A percentile compares a stretch with the other conserved stretches of the same genome.
These are phyloP conservation scores for Jordanella pulchra DNA, from an alignment of 2,797 vertebrate genomes.

Conservation along the genomic window DNA sequence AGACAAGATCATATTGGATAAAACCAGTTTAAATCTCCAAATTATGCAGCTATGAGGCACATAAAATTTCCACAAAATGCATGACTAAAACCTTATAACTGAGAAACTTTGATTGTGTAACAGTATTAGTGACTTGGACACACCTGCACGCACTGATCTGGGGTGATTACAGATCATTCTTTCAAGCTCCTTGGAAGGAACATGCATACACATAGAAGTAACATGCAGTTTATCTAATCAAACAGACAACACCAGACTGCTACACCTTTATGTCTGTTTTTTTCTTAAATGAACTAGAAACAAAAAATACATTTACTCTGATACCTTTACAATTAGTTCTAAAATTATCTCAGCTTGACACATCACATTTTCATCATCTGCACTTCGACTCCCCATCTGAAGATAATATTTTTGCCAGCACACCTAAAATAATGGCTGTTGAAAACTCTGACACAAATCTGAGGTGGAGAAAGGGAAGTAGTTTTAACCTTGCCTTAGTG, in stretches of 20 bases:
- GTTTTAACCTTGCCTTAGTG: background rate
- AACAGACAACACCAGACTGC: too few species aligned
- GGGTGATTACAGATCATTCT: background rate
- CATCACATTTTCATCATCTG: background rate
- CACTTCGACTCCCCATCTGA: too few species aligned
- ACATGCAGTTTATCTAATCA: background rate
- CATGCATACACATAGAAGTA: background rate
- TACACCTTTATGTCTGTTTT: too few species aligned
- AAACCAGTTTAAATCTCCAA: background rate
- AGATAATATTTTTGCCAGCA: too few species aligned
- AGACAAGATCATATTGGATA: slow-evolving; percentile 17
- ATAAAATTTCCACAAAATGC: background rate
- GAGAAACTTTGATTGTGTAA: background rate
- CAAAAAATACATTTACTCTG: too few species aligned
- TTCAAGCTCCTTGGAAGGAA: background rate
- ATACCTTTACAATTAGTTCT: too few species aligned
- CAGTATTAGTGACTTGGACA: background rate
- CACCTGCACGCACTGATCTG: background rate
- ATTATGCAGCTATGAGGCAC: background rate
- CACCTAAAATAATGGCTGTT: too few species aligned
- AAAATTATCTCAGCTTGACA: too few species aligned
- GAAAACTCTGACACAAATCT: too few species aligned
- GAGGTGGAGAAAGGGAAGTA: background rate
- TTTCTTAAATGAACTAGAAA: too few species aligned
- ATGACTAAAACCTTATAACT: background rate